phyloP scores from a whole-genome alignment of 2,888 invertebrate species.

The Charanyca ferruginea region DNA sequence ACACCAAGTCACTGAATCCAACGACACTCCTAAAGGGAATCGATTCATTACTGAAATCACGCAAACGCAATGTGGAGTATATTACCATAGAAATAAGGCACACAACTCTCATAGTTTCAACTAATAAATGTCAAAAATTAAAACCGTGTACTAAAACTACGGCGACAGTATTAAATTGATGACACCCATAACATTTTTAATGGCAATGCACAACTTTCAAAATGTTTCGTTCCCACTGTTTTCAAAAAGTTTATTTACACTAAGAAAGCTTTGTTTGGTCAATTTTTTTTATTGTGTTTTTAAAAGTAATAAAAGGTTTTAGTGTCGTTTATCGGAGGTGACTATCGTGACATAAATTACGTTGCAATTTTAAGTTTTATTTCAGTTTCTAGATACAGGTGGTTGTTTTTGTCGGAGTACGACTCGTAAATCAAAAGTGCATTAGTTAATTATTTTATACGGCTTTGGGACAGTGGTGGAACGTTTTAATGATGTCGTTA shows the following conservation, averaged over 20 bases:
- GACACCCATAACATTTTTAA: conserved; percentile 85
- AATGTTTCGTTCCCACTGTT: conserved; percentile 79
- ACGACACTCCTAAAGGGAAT: neutral
- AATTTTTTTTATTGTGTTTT: conserved; percentile 81
- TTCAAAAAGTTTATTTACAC: conserved; percentile 80
- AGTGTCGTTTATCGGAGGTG: conserved; percentile 72
- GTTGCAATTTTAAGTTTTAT: conserved; percentile 68
- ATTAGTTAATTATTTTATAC: conserved; percentile 56
- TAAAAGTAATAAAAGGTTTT: conserved; percentile 79
- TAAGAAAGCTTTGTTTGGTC: conserved; percentile 80
- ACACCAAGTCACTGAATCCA: neutral
- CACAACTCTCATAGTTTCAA: conserved; percentile 42
- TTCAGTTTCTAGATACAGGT: conserved; percentile 59
- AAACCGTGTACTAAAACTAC: conserved; percentile 80
- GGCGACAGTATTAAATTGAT: conserved; percentile 86
- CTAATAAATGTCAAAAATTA: conserved; percentile 85
- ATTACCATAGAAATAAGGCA: conserved; percentile 27
- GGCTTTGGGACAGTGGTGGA: conserved; percentile 14
- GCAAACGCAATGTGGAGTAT: conserved; percentile 10
- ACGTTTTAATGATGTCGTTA: conserved; percentile 45
- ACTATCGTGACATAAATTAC: conserved; percentile 72
- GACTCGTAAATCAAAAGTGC: conserved; percentile 56
- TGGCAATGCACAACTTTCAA: conserved; percentile 77
- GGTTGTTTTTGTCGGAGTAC: conserved; percentile 11
- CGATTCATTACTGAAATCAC: conserved; percentile 18